Base-by-base conservation (phyloP, 2,888 invertebrate genomes). In the Tenthredo amoena region DNA sequence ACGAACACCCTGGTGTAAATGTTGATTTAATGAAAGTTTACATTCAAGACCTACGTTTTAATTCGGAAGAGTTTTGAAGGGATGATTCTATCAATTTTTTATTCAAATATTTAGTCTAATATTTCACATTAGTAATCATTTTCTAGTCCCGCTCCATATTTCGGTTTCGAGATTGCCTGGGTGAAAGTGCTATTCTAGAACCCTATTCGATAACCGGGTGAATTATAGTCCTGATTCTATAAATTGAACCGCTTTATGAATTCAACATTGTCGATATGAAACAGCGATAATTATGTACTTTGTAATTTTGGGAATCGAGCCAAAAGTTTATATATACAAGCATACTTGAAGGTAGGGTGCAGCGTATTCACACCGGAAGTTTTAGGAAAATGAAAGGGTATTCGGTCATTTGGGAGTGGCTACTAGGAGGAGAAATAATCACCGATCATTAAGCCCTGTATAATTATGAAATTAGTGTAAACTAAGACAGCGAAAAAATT, bases 351-450 rank as follows among this genome's bases (percentile, higher is more conserved):
- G 18, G 40, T 21, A 74, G 10, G n/a, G 43, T 40, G 43, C 43
- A 43, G 43, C 21, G 72, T 10, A 43, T 68, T 43, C 21, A 40
- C 3, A 55, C 50, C 50, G 77, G 43, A 55, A 31, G n/a, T 55
- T 77, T 77, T n/a, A 55, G 18, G 50, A n/a, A 77, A 77, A 77
- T 77, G 43, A 43, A 77, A 77, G 50, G 26, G 18, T 77, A 18
- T 50, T 31, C 34, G 47, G 50, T 21, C 6, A 47, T 76, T 76
- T 6, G 47, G 77, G 26, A 47, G 43, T 43, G 76, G 50, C 34
- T 34, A 50, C 10, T 43, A n/a, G 18, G 34, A 77, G 34, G 31
- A 77, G 47, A 55, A 77, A 77, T 77, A 55, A 77, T 50, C 77
- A 55, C 50, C 55, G 50, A 55, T 77, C 50, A 47, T 77, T 77